Conservation (phyloP, 2,797 vertebrate genomes). For the Onychomys leucogaster region DNA sequence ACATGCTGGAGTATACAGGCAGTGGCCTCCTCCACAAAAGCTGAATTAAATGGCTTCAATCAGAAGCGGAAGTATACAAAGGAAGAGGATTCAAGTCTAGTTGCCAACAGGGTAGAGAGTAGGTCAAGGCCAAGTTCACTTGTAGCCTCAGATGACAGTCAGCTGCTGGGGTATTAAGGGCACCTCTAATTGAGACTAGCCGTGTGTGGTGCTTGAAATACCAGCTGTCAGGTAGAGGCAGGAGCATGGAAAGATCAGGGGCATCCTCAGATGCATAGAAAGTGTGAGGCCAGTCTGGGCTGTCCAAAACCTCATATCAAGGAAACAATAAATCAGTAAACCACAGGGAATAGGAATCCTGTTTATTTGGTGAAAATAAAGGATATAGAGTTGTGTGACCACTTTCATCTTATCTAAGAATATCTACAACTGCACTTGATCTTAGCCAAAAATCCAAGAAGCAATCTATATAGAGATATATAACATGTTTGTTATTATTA, state of each 20-base stretch:
- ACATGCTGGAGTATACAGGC: background rate
- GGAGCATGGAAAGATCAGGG: too few relatives aligned
- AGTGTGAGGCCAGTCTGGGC: too few relatives aligned
- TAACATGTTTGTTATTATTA: background rate
- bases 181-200: background rate
- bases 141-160: background rate
- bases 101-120: background rate
- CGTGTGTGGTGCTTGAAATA: background rate
- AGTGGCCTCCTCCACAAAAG: background rate
- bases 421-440: background rate
- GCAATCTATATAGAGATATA: background rate
- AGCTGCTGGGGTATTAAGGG: background rate
- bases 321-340: background rate
- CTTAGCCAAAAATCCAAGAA: background rate
- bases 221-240: background rate
- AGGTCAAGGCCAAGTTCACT: background rate
- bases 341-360: background rate
- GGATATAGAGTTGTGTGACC: background rate
- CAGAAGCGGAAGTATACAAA: background rate
- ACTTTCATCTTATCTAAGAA: background rate
- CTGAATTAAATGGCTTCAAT: constrained; percentile 1
- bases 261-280: background rate
- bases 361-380: background rate
- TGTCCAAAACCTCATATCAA: background rate
- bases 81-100: background rate